These are phyloP conservation scores for Pseudomugil gertrudae DNA, from an alignment of 2,797 vertebrate species.

Conservation along the genomic window DNA sequence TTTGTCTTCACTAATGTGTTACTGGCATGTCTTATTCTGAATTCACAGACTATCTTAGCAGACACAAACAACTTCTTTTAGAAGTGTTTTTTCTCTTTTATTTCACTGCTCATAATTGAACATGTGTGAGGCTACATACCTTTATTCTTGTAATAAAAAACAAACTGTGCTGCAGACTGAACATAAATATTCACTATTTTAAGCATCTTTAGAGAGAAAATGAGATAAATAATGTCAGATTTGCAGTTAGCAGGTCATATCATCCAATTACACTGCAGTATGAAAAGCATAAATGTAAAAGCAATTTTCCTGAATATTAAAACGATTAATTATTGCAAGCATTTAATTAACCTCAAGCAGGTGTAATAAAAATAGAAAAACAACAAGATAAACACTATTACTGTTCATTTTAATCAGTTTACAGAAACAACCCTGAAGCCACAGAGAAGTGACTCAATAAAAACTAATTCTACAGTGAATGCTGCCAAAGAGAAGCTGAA, in stretches of 20 bases:
- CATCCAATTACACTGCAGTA: neutral
- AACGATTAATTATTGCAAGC: neutral
- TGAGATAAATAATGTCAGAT: neutral
- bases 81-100: neutral
- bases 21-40: slow-evolving; percentile 5
- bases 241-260: too few species aligned
- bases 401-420: slow-evolving; percentile 16
- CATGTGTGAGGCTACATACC: too few species aligned
- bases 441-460: slow-evolving; percentile 26
- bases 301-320: neutral
- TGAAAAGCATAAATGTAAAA: slow-evolving; percentile 1
- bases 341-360: slow-evolving; percentile 14
- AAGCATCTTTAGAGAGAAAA: neutral
- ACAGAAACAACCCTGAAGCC: slow-evolving; percentile 32
- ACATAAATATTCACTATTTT: neutral
- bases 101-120: neutral
- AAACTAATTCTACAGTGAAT: slow-evolving; percentile 52
- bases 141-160: too few species aligned
- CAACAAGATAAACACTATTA: slow-evolving; percentile 20
- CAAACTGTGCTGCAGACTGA: neutral
- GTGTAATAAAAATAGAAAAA: slow-evolving; percentile 1
- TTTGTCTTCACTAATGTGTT: slow-evolving; percentile 9
- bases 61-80: neutral
- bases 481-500: slow-evolving; percentile 43
- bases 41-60: neutral